phyloP scores from a whole-genome alignment of 2,888 invertebrate genomes.

The Imbricaverruca yamaguchii region DNA sequence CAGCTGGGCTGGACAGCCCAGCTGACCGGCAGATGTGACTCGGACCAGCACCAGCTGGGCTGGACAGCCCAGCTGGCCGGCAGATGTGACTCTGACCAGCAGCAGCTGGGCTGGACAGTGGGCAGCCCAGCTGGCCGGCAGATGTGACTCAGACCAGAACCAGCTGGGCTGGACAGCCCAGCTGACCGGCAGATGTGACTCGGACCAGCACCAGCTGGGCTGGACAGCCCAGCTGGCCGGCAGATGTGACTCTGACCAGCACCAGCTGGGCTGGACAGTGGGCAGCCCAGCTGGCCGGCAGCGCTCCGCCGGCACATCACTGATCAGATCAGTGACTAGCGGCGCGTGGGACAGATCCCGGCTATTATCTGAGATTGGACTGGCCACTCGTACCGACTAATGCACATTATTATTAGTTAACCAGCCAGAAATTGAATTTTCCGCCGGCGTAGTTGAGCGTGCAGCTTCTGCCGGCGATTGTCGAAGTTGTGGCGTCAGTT shows the following conservation, averaged over 20 bases:
- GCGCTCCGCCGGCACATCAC: background rate
- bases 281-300: background rate
- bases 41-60: background rate
- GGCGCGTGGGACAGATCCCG: background rate
- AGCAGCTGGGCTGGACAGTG: background rate
- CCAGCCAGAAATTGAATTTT: conserved; percentile 18
- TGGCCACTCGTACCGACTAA: background rate
- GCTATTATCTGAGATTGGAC: conserved; percentile 10
- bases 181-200: too few species aligned
- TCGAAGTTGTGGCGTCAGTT: background rate
- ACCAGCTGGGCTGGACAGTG: too few species aligned
- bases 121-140: background rate
- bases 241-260: background rate
- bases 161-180: too few species aligned
- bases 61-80: background rate
- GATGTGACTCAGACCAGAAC: background rate
- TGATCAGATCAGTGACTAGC: background rate
- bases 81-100: background rate
- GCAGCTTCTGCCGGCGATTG: conserved; percentile 2
- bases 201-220: background rate
- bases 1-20: too few species aligned
- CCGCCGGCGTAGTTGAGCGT: background rate
- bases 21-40: too few species aligned
- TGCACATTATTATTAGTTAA: conserved; percentile 15
- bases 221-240: background rate